A percentile compares a stretch with the other conserved stretches of the same genome.
Conservation (phyloP, 2,888 invertebrate genomes). For the Thelaira solivaga region DNA sequence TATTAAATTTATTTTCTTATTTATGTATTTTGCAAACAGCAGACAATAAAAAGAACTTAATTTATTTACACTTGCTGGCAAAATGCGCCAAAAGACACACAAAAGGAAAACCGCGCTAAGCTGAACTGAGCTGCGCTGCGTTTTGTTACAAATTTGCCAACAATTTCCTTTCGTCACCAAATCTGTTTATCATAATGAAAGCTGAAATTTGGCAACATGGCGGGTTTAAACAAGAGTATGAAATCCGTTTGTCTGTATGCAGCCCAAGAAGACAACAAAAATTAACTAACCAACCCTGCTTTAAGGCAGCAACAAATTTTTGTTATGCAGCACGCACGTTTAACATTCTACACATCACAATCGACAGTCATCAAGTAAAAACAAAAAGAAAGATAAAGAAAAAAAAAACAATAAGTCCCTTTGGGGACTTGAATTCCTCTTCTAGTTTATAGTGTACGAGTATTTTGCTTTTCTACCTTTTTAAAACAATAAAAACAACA, state of each 20-base stretch:
- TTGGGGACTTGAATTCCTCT: constrained; percentile 47
- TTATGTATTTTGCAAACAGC: background rate
- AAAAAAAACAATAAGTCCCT: constrained; percentile 46
- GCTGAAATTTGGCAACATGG: constrained; percentile 49
- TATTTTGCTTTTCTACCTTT: background rate
- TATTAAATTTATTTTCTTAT: background rate
- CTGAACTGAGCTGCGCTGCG: background rate
- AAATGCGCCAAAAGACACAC: constrained; percentile 32
- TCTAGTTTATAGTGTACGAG: background rate
- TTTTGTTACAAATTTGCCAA: constrained; percentile 33
- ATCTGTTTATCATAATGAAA: background rate
- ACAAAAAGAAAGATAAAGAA: background rate
- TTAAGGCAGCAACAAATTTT: constrained; percentile 40
- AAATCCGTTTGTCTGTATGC: background rate
- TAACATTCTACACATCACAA: constrained; percentile 53
- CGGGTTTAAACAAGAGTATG: background rate
- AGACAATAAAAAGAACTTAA: background rate
- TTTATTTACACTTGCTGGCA: constrained; percentile 38
- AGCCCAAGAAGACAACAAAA: constrained; percentile 7
- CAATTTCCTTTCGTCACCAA: constrained; percentile 29
- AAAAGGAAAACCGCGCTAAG: background rate
- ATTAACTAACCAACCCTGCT: constrained; percentile 55
- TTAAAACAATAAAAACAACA: constrained; percentile 22
- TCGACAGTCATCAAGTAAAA: constrained; percentile 38
- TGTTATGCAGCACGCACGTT: constrained; percentile 56